Evolutionary conservation across 2,113 vertebrate species (phyloP).

Genomic region (Sialia sialis): DNA sequence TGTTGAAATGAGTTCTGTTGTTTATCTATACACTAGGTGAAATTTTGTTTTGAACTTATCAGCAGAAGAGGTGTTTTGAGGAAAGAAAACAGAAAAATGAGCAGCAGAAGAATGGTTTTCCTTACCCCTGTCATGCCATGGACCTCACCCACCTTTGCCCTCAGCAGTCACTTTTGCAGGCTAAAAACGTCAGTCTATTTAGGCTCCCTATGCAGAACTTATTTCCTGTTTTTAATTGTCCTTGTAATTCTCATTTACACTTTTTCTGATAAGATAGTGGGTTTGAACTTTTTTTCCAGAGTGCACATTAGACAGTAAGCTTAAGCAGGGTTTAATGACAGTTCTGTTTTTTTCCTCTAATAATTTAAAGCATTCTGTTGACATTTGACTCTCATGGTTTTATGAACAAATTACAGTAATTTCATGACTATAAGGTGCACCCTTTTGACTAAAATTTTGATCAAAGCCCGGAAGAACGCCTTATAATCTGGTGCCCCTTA

Average conservation of each 20-base stretch:
- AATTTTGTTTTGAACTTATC: background rate
- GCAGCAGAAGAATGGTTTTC: background rate
- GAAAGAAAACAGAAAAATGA: background rate
- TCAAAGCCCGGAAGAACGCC: too few relatives aligned
- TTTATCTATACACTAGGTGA: background rate
- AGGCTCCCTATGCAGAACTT: background rate
- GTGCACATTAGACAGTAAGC: background rate
- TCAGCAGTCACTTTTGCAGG: background rate
- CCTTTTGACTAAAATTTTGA: too few relatives aligned
- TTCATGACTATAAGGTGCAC: too few relatives aligned
- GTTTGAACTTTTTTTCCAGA: background rate
- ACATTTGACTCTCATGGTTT: background rate
- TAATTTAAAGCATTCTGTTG: background rate
- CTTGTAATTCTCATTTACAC: background rate
- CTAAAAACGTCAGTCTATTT: background rate
- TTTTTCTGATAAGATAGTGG: background rate
- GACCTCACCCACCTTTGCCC: background rate
- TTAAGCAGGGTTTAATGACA: background rate
- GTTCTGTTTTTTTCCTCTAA: background rate
- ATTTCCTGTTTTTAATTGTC: background rate
- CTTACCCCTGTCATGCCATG: background rate
- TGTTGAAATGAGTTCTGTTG: background rate
- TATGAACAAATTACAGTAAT: background rate
- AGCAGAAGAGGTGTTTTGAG: background rate
- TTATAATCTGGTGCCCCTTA: too few relatives aligned